Evolutionary conservation across 2,888 invertebrate species (phyloP), one percentile per base, ranked within the genome.

Genomic region (Acleris holmiana): DNA sequence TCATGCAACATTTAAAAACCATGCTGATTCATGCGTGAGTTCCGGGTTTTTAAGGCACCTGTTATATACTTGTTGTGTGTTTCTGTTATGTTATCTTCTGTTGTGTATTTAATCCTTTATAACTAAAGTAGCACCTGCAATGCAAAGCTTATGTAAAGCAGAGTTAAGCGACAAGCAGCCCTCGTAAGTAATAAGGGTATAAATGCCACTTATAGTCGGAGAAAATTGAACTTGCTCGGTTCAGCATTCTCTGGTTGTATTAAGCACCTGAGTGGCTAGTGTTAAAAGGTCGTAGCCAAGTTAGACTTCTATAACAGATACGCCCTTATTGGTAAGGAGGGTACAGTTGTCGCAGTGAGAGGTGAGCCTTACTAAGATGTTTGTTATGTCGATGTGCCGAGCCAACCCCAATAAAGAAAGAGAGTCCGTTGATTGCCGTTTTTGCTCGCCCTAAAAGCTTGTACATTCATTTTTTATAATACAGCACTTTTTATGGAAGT

Each of bases 151-250:
- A 48, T 58, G 69, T 73, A 69, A 74, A 70, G 69, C 67, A 35
- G 18, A 49, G 51, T 65, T 69, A 74, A 77, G 78, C 76, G 73
- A 77, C 76, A 77, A 78, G 78, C 84, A 73, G 15, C 15, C 41
- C n/a, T n/a, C 44, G 5, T 17, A 35, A 35, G 29, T 29, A 10
- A 13, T 35, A 35, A 35, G 35, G 35, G 35, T 2, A 35, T 35
- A 44, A 6, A 6, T 44, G 6, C 6, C 17, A 44, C 5, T 5
- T 17, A 44, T n/a, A 17, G 17, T 8, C 35, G 2, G 4, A 35
- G 13, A 44, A n/a, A 44, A 17, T 44, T 17, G 4, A 44, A 15
- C 17, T 44, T n/a, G 3, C 41, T 41, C n/a, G 2, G 2, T 15
- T 17, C 6, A 44, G 44, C 44, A 44, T 25, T 25, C 23, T 25